phyloP scores from a whole-genome alignment of 2,797 vertebrate species.

The Pangasius djambal region DNA sequence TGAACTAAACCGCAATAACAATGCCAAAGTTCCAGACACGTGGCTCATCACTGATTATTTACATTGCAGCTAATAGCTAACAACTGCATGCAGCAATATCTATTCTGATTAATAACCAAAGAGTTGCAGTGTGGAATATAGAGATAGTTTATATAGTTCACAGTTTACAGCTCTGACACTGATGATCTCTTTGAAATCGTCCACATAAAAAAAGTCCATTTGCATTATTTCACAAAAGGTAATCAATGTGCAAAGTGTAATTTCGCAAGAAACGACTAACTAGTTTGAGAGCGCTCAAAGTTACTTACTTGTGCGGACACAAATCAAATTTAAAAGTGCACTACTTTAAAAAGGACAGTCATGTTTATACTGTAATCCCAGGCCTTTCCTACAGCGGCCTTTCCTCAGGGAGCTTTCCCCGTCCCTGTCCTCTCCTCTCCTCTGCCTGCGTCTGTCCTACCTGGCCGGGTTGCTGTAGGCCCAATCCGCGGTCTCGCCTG shows the following conservation, averaged over 20 bases:
- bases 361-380: constrained; percentile 53
- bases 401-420: constrained; percentile 66
- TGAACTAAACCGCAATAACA: constrained; percentile 13
- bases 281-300: background rate
- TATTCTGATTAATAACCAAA: background rate
- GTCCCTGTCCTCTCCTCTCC: background rate
- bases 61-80: constrained; percentile 30
- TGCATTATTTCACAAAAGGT: background rate
- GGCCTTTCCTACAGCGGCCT: constrained; percentile 82
- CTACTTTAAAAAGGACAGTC: background rate
- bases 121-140: background rate
- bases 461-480: constrained; percentile 85
- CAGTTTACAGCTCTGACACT: background rate
- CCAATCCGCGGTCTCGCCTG: constrained; percentile 86
- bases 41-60: constrained; percentile 50
- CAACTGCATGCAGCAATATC: background rate
- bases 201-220: background rate
- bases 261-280: background rate
- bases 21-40: constrained; percentile 48
- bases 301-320: background rate
- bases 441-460: constrained; percentile 77
- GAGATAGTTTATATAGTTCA: background rate
- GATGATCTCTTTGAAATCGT: no score
- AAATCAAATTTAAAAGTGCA: background rate
- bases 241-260: background rate